Conservation (phyloP, 2,888 invertebrate species). For the Seira sanloemensis region DNA sequence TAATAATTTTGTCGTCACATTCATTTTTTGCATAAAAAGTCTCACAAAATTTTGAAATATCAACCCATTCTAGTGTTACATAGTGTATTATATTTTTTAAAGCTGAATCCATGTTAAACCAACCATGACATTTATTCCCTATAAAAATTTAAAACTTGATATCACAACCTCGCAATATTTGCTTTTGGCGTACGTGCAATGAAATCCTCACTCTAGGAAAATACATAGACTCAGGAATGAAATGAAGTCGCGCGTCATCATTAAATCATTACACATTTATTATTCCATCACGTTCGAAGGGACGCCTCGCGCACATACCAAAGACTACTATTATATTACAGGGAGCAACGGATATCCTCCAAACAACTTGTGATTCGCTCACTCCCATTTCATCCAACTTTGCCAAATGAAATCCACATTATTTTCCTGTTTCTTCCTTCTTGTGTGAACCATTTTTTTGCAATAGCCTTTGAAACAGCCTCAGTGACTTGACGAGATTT, state of each 20-base stretch:
- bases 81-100: no score
- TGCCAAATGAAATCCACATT: background rate
- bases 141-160: no score
- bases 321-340: background rate
- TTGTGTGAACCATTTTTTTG: no score
- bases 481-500: background rate
- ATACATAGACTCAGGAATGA: background rate
- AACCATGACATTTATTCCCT: no score
- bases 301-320: background rate
- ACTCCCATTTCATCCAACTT: conserved; percentile 38
- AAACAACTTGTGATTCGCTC: conserved; percentile 26
- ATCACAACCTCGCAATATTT: no score
- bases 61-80: no score
- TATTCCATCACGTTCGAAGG: background rate
- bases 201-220: background rate
- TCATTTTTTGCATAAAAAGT: no score
- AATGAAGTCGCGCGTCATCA: conserved; percentile 11
- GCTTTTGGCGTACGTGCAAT: background rate
- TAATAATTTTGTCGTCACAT: no score
- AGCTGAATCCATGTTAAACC: no score
- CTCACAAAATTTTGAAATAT: no score
- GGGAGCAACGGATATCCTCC: conserved; percentile 48
- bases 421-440: background rate
- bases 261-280: background rate
- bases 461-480: background rate